Evolutionary conservation across 2,113 vertebrate species (phyloP).

Genomic region (Embiotoca jacksoni): DNA sequence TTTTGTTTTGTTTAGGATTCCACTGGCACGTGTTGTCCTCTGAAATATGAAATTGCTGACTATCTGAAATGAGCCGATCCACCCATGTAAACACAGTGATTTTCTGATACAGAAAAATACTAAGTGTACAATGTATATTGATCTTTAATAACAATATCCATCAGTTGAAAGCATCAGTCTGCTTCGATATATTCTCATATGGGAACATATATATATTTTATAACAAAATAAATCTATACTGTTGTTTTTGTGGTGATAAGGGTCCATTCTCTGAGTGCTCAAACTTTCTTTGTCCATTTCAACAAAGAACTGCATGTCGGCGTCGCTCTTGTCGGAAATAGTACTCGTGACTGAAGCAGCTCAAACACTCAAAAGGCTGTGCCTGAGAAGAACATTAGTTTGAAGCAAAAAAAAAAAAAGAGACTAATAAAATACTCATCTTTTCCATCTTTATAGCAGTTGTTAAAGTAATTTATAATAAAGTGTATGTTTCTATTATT

Average conservation of each 20-base stretch:
- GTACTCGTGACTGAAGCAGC: conserved; percentile 91
- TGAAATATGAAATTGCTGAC: conserved; percentile 70
- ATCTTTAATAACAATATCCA: conserved; percentile 67
- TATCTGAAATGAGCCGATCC: conserved; percentile 79
- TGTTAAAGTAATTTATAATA: conserved; percentile 91
- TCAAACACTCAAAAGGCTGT: conserved; percentile 92
- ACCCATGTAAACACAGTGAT: conserved; percentile 81
- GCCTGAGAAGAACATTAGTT: conserved; percentile 91
- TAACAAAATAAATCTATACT: conserved; percentile 84
- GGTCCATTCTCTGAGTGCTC: conserved; percentile 55
- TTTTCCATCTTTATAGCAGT: conserved; percentile 86
- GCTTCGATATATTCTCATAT: conserved; percentile 64
- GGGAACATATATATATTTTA: conserved; percentile 73
- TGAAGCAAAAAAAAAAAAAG: conserved; percentile 76
- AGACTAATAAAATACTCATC: conserved; percentile 78
- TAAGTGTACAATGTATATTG: conserved; percentile 74
- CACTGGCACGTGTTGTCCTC: conserved; percentile 42
- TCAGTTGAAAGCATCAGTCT: conserved; percentile 73
- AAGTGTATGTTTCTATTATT: conserved; percentile 79
- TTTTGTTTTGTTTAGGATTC: conserved; percentile 12
- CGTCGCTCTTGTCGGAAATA: conserved; percentile 52
- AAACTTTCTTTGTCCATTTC: conserved; percentile 34
- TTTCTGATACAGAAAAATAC: conserved; percentile 90
- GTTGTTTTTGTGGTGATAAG: conserved; percentile 53
- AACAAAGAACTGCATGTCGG: conserved; percentile 52